Evolutionary conservation across 2,113 vertebrate species (phyloP).

Genomic region (Macrotis lagotis): DNA sequence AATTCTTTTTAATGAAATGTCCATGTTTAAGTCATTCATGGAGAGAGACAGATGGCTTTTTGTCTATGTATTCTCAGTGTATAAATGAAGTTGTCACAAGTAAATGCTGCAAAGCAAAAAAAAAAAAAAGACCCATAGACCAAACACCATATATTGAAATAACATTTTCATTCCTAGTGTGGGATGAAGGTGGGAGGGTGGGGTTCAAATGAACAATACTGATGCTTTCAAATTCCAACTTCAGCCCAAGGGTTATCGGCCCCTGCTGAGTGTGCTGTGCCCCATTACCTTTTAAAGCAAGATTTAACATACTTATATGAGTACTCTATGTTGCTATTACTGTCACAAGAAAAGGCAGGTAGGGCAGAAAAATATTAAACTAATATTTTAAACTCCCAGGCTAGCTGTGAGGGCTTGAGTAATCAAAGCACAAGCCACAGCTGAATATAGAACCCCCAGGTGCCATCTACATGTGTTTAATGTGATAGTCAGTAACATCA

Average conservation of each 20-base stretch:
- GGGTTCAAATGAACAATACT: conserved; percentile 1
- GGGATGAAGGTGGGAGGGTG: neutral
- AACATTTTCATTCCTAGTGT: conserved; percentile 29
- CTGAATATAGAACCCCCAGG: neutral
- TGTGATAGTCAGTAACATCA: neutral
- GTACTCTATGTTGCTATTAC: neutral
- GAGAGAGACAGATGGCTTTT: conserved; percentile 35
- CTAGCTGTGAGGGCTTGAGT: neutral
- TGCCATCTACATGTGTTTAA: neutral
- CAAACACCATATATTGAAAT: neutral
- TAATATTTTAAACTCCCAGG: conserved; percentile 26
- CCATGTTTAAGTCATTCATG: conserved; percentile 22
- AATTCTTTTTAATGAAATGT: conserved; percentile 38
- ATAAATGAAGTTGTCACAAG: conserved; percentile 59
- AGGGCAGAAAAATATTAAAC: conserved; percentile 15
- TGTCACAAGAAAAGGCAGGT: conserved; percentile 40
- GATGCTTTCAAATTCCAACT: conserved; percentile 16
- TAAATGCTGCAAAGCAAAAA: conserved; percentile 28
- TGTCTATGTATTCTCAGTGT: conserved; percentile 20
- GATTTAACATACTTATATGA: conserved; percentile 38
- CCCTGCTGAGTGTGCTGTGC: accelerated
- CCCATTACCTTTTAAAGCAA: conserved; percentile 30
- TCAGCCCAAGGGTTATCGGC: neutral
- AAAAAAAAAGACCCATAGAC: neutral
- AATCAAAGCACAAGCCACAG: neutral